phyloP scores from a whole-genome alignment of 2,113 vertebrate genomes.

The Chaenogobius annularis region DNA sequence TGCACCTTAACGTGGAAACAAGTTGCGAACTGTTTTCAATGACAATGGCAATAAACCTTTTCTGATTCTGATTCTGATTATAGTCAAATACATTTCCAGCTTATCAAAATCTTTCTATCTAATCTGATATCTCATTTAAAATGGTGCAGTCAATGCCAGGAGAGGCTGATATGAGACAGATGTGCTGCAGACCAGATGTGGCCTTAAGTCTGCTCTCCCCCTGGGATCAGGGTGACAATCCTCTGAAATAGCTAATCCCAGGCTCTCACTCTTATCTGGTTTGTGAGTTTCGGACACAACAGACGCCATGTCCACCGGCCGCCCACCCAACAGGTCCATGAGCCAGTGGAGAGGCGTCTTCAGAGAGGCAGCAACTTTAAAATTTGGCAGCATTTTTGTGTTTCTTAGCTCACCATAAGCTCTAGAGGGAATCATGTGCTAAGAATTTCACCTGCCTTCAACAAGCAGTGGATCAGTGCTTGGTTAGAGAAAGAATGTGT shows the following conservation, averaged over 20 bases:
- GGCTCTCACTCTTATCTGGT: conserved; percentile 37
- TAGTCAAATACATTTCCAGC: not conserved
- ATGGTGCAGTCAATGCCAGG: not conserved
- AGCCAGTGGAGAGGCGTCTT: conserved; percentile 8
- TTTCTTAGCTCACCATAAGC: not conserved
- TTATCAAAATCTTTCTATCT: not conserved
- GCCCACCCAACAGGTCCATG: conserved; percentile 15
- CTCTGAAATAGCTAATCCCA: conserved; percentile 48
- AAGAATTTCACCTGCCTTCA: conserved; percentile 5
- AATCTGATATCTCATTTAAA: not conserved
- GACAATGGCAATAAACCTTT: too few species aligned
- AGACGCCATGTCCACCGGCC: conserved; percentile 15
- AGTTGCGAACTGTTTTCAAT: too few species aligned
- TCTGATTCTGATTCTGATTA: too few species aligned
- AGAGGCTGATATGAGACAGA: conserved; percentile 4
- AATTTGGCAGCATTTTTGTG: conserved; percentile 5
- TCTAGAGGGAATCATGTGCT: conserved; percentile 5
- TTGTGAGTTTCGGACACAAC: conserved; percentile 11
- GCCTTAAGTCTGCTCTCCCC: conserved; percentile 30
- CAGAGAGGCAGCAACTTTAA: conserved; percentile 4
- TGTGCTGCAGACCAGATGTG: conserved; percentile 42
- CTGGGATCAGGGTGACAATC: conserved; percentile 42
- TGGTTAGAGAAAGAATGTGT: not conserved
- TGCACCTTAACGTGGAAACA: too few species aligned
- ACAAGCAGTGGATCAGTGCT: not conserved